phyloP scores from a whole-genome alignment of 1,140 invertebrate genomes.

The Psilanteris sp. region DNA sequence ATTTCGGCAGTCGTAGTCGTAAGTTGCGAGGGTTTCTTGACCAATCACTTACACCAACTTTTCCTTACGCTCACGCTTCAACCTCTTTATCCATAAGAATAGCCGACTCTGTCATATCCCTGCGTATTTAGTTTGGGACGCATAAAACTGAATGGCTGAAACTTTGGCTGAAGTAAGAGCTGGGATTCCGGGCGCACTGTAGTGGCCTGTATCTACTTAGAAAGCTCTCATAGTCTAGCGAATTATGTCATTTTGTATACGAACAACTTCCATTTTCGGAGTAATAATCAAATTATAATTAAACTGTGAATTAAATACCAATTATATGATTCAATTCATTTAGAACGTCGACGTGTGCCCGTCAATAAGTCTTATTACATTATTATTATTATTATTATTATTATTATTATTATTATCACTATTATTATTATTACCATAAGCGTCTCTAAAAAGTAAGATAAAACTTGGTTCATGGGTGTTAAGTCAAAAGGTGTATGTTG shows the following conservation, averaged over 20 bases:
- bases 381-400: too few species aligned
- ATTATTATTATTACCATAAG: too few species aligned
- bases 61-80: constrained; percentile 55
- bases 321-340: constrained; percentile 45
- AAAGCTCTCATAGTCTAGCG: constrained; percentile 44
- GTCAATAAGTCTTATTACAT: not conserved
- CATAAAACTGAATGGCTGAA: constrained; percentile 76
- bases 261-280: constrained; percentile 60
- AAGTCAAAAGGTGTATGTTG: too few species aligned
- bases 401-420: too few species aligned
- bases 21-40: constrained; percentile 63
- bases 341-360: constrained; percentile 9
- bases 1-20: constrained; percentile 12
- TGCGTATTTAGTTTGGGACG: constrained; percentile 70
- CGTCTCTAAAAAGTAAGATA: too few species aligned
- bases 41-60: constrained; percentile 72
- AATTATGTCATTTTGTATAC: constrained; percentile 63
- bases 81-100: constrained; percentile 60
- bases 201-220: constrained; percentile 57
- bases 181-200: constrained; percentile 47
- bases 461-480: too few species aligned
- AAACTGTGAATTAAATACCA: constrained; percentile 58
- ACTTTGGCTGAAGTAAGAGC: constrained; percentile 74
- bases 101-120: constrained; percentile 63
- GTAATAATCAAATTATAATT: constrained; percentile 62